Conservation (phyloP, 1,140 invertebrate genomes). For the Cyrtorhinus lividipennis region DNA sequence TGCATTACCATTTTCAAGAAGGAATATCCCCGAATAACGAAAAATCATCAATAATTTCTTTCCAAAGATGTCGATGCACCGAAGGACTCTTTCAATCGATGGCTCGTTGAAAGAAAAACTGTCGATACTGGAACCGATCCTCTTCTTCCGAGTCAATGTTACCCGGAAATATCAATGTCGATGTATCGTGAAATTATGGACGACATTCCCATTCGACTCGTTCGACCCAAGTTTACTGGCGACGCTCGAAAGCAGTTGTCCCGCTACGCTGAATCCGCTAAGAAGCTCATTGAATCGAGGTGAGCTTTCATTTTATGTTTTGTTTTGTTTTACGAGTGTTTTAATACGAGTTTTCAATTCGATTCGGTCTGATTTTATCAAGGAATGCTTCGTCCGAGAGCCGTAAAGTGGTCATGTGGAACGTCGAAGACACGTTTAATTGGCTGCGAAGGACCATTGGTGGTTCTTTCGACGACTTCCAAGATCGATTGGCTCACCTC, state of each 20-base stretch:
- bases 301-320: too few relatives aligned
- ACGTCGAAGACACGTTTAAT: slow-evolving; percentile 92
- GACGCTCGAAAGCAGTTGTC: slow-evolving; percentile 93
- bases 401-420: slow-evolving; percentile 95
- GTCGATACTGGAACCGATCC: slow-evolving; percentile 78
- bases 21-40: too few relatives aligned
- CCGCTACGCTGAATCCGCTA: slow-evolving; percentile 89
- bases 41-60: too few relatives aligned
- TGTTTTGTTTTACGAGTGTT: too few relatives aligned
- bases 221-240: slow-evolving; percentile 85
- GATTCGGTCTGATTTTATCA: too few relatives aligned
- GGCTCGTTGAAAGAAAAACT: slow-evolving; percentile 90
- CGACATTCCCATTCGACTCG: slow-evolving; percentile 91
- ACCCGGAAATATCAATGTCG: slow-evolving; percentile 79
- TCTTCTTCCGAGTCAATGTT: slow-evolving; percentile 76
- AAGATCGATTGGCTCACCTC: slow-evolving; percentile 57
- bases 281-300: slow-evolving; percentile 86
- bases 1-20: too few relatives aligned
- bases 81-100: slow-evolving; percentile 89
- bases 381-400: slow-evolving; percentile 83
- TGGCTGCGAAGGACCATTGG: slow-evolving; percentile 89
- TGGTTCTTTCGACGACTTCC: slow-evolving; percentile 90
- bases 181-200: slow-evolving; percentile 98
- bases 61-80: slow-evolving; percentile 89
- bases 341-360: too few relatives aligned